phyloP scores from a whole-genome alignment of 2,113 vertebrate genomes.

The Lota lota region DNA sequence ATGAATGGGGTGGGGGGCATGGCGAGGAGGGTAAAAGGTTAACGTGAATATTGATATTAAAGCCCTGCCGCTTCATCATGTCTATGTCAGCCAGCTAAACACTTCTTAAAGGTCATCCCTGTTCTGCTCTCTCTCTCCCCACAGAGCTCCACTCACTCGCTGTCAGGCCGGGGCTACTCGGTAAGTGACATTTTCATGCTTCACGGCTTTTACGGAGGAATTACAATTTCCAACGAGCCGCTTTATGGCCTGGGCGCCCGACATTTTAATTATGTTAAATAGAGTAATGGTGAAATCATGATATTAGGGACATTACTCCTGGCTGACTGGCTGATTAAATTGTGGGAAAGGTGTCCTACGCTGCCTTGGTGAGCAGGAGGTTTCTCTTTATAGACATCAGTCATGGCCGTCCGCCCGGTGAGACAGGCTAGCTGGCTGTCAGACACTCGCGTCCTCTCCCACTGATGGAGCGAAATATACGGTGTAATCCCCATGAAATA shows the following conservation, averaged over 20 bases:
- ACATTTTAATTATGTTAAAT: slow-evolving; percentile 81
- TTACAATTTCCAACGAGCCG: slow-evolving; percentile 73
- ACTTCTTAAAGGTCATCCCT: slow-evolving; percentile 75
- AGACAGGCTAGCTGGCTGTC: slow-evolving; percentile 34
- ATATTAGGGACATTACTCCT: slow-evolving; percentile 77
- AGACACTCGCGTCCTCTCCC: slow-evolving; percentile 42
- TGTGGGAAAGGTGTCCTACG: slow-evolving; percentile 68
- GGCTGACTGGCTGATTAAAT: slow-evolving; percentile 77
- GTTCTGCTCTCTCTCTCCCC: slow-evolving; percentile 70
- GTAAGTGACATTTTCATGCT: slow-evolving; percentile 80
- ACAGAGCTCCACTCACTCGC: slow-evolving; percentile 78
- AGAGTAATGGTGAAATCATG: slow-evolving; percentile 77
- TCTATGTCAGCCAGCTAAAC: slow-evolving; percentile 71
- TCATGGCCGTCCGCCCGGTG: slow-evolving; percentile 38
- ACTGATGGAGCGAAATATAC: too few relatives aligned
- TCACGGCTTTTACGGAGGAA: slow-evolving; percentile 74
- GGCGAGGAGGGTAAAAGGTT: slow-evolving; percentile 72
- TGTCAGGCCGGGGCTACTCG: slow-evolving; percentile 79
- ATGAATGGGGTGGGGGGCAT: slow-evolving; percentile 29
- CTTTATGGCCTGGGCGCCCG: slow-evolving; percentile 71
- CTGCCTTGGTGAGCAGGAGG: slow-evolving; percentile 58
- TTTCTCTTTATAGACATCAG: slow-evolving; percentile 62
- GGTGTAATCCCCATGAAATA: too few relatives aligned
- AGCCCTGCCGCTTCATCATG: slow-evolving; percentile 73
- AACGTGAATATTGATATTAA: slow-evolving; percentile 81